A percentile compares a stretch with the other conserved stretches of the same genome.
These are phyloP conservation scores for Oreotragus oreotragus DNA, from an alignment of 2,113 vertebrate genomes.

Conservation along the genomic window DNA sequence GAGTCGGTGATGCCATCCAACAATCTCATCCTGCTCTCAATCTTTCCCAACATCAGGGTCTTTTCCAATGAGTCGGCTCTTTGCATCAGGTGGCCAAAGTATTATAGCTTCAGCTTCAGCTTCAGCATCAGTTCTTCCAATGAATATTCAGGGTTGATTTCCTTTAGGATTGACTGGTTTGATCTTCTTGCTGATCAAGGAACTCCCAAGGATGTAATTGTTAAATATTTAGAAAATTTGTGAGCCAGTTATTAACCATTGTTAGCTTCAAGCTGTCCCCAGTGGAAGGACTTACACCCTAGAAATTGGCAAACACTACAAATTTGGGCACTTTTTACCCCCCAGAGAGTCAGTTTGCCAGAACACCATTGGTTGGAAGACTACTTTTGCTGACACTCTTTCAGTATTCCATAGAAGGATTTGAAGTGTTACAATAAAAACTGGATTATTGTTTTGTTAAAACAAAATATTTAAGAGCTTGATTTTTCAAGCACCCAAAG, in stretches of 20 bases:
- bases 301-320: neutral
- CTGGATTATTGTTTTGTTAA: neutral
- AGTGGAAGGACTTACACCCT: neutral
- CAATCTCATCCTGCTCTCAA: neutral
- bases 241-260: neutral
- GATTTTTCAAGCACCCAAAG: neutral
- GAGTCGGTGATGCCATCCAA: neutral
- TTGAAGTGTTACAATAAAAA: neutral
- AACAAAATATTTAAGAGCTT: neutral
- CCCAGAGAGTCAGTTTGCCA: neutral
- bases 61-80: neutral
- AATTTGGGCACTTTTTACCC: neutral
- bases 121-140: neutral
- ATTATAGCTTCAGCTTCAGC: neutral
- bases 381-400: neutral
- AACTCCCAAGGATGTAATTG: neutral
- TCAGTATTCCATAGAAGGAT: neutral
- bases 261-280: neutral
- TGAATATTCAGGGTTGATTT: neutral
- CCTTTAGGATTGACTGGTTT: neutral
- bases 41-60: neutral
- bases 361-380: neutral
- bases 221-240: neutral
- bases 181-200: neutral
- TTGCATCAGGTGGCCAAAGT: neutral